Evolutionary conservation across 2,888 invertebrate species (phyloP), one percentile per base, ranked within the genome.

Genomic region (Troides aeacus): DNA sequence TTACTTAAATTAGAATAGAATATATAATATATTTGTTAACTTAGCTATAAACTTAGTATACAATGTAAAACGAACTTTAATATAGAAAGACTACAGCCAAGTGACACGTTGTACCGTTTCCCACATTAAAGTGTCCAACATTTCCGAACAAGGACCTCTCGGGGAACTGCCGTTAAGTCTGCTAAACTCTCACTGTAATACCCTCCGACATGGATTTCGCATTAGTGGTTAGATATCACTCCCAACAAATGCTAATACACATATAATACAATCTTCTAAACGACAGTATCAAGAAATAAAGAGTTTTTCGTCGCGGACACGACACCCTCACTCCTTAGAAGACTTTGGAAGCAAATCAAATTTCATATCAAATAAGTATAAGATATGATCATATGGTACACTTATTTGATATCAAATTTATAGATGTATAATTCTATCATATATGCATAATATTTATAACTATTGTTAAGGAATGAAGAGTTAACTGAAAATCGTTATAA

Each of bases 121-220:
- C 65, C 69, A 69, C 65, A 58, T 56, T 62, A 62, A 66, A 66
- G 70, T 66, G 59, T 66, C 66, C 24, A 62, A 61, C 70, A 66
- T 62, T 70, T 70, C 39, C 58, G 30, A 63, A 63, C 70, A 70
- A 39, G 60, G 66, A 39, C 62, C 67, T 62, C 62, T 68, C 63
- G 42, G 66, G 30, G 62, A 70, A 70, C 62, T 66, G 53, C 58
- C 21, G 57, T 70, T 70, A 66, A 66, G 62, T 62, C 66, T 66
- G 63, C 53, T 66, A 62, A 66, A 63, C 70, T 63, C 66, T 62
- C 64, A 12, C 39, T 53, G 24, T 70, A 70, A 70, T 70, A 63
- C 70, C 66, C 58, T 56, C 59, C 66, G 66, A 70, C 70, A 70
- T 63, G 70, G 70, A 62, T 70, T 70, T 70, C 66, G 70, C 70